phyloP scores from a whole-genome alignment of 2,797 vertebrate genomes.

The Dendrocincla tyrannina region DNA sequence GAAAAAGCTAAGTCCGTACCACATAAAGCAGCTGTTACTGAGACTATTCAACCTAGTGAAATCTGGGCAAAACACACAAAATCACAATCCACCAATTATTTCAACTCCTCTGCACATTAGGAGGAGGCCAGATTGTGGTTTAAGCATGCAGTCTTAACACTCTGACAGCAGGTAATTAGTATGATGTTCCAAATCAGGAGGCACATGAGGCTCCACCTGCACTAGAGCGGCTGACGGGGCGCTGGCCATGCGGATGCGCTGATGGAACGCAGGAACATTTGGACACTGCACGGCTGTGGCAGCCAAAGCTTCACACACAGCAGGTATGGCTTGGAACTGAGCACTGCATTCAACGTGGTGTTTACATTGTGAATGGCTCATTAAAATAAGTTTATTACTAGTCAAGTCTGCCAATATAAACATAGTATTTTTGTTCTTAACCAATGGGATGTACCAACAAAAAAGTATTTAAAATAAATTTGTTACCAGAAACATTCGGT shows the following conservation, averaged over 20 bases:
- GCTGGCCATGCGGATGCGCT: fast-evolving
- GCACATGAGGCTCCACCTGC: fast-evolving
- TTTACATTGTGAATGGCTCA: constrained; percentile 4
- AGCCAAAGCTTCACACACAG: not conserved
- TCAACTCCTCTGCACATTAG: not conserved
- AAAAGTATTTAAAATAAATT: constrained; percentile 8
- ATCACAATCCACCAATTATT: not conserved
- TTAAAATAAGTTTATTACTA: constrained; percentile 42
- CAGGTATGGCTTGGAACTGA: not conserved
- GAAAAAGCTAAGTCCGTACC: not conserved
- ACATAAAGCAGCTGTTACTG: not conserved
- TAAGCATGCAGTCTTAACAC: fast-evolving
- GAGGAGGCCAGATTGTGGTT: not conserved
- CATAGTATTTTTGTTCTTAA: constrained; percentile 34
- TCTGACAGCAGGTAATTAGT: not conserved
- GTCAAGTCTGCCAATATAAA: constrained; percentile 45
- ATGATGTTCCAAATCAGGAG: fast-evolving
- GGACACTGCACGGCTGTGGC: not conserved
- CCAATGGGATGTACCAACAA: not conserved
- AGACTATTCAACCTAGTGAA: not conserved
- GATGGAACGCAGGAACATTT: fast-evolving
- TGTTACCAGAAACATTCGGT: not conserved
- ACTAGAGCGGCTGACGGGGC: fast-evolving
- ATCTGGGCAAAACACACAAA: not conserved
- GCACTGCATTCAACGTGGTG: not conserved